Base-by-base conservation (phyloP, 2,888 invertebrate species). In the Vandiemenella viatica region DNA sequence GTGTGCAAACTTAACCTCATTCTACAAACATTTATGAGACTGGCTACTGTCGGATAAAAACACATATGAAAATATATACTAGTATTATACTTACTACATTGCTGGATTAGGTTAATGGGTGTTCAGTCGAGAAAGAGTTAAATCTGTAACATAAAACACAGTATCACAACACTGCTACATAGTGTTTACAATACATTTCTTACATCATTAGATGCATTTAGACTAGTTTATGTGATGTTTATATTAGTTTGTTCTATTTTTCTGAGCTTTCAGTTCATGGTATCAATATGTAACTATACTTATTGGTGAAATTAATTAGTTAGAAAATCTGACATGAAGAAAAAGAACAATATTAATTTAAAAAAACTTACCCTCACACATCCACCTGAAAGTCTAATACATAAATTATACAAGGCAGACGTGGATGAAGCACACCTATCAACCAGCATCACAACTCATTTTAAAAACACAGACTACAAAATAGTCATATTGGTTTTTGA, bases 31-130 rank as follows among this genome's bases (percentile, higher is more conserved):
- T 32, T 13, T 4, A 32, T 13, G 32, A 4, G 32, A 4, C 32
- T 13, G 16, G 16, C 26, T 17, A 26, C 45, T 44, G n/a, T n/a
- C n/a, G n/a, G n/a, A n/a, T n/a, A n/a, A n/a, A n/a, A n/a, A n/a
- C n/a, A n/a, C n/a, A n/a, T n/a, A 17, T 21, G 10, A n/a, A 38
- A 50, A 23, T 26, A 22, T 13, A 16, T 13, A 8, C 20, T 18
- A 22, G 20, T 4, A 41, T 13, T 50, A 53, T 49, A 49, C 75
- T 74, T 65, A 75, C 75, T 76, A 75, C 75, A 75, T 75, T 73
- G 67, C 69, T 70, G 63, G 66, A 64, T 65, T 62, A 46, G 46
- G 19, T 48, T 51, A 51, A 32, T 32, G 45, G 45, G 48, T 47
- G 45, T 42, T 47, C 50, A 48, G 45, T 44, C 48, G 40, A 21